phyloP scores from a whole-genome alignment of 2,797 vertebrate genomes.

The Aphelocoma californica region DNA sequence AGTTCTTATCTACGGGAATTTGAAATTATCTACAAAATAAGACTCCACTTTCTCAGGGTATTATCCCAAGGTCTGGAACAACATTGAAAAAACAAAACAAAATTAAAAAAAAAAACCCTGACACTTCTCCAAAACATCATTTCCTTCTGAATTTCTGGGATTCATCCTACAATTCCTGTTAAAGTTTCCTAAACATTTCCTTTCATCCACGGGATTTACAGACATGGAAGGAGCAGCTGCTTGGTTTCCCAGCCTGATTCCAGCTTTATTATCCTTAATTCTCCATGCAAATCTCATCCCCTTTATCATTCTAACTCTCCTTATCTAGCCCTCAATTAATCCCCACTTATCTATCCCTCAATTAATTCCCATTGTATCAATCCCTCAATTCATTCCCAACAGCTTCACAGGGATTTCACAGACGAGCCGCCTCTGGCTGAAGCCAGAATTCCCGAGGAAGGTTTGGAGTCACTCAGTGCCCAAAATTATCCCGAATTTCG shows the following conservation, averaged over 20 bases:
- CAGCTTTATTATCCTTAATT: neutral
- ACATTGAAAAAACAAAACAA: neutral
- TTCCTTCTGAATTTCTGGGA: neutral
- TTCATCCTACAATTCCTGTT: neutral
- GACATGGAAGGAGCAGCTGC: neutral
- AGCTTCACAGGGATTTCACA: neutral
- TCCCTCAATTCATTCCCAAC: neutral
- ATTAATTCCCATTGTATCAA: neutral
- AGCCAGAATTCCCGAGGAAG: neutral
- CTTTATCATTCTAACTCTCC: neutral
- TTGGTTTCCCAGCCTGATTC: neutral
- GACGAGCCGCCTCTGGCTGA: accelerated
- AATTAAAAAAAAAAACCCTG: accelerated
- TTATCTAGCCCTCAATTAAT: neutral
- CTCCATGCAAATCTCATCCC: neutral
- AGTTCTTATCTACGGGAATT: neutral
- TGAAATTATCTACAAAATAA: neutral
- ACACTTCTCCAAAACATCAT: neutral
- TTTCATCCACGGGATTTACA: neutral
- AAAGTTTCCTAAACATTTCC: neutral
- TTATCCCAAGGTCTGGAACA: neutral
- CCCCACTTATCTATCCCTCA: neutral
- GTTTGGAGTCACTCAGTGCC: neutral
- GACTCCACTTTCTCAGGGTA: neutral
- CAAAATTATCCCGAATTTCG: accelerated